Conservation (phyloP, 1,140 invertebrate genomes). For the Solenopsis invicta region DNA sequence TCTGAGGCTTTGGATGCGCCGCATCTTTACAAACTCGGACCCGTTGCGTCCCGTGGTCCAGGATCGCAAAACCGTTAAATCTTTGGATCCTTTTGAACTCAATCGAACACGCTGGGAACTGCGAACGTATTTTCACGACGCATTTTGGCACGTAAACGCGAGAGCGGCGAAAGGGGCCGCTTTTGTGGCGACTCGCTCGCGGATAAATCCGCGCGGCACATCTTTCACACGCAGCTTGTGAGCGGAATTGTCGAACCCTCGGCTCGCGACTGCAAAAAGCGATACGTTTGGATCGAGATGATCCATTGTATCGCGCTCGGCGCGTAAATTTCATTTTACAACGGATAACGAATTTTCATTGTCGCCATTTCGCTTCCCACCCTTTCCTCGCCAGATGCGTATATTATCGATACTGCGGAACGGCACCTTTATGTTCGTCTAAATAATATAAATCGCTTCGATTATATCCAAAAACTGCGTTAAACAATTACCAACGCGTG, state of each 20-base stretch:
- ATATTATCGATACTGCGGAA: constrained; percentile 31
- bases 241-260: constrained; percentile 68
- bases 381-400: constrained; percentile 35
- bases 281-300: constrained; percentile 75
- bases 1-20: constrained; percentile 14
- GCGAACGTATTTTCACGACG: constrained; percentile 42
- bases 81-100: constrained; percentile 51
- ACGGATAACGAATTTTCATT: constrained; percentile 67
- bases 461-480: constrained; percentile 47
- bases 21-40: constrained; percentile 46
- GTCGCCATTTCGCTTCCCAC: constrained; percentile 47
- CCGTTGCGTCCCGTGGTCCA: not conserved
- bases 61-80: constrained; percentile 52
- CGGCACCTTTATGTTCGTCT: constrained; percentile 28
- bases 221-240: constrained; percentile 71
- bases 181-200: constrained; percentile 67
- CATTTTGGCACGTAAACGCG: constrained; percentile 56
- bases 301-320: constrained; percentile 73
- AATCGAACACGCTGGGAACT: constrained; percentile 38
- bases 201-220: constrained; percentile 71
- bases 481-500: constrained; percentile 22
- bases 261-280: constrained; percentile 72
- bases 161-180: constrained; percentile 49
- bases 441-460: constrained; percentile 56
- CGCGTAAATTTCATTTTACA: constrained; percentile 66